Base-by-base conservation (phyloP, 1,140 invertebrate genomes). In the Drosophila sulfurigaster region DNA sequence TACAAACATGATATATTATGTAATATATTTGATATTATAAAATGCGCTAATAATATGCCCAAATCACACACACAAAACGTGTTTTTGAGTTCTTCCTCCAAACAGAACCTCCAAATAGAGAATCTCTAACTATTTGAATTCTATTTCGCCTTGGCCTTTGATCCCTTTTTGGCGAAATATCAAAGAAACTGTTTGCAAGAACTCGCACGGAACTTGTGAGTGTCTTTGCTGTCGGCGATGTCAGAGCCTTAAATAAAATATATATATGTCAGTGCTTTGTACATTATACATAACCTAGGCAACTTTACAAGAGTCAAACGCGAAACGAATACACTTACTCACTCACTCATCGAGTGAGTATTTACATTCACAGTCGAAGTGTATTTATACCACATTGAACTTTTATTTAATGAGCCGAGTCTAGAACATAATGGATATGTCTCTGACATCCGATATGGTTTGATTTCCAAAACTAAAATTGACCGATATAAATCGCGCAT, bases 11-110 rank as follows among this genome's bases (percentile, higher is more conserved):
- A 48, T 60, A 48, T 49, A 62, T 64, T 41, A 54, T 46, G 41
- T 54, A 45, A 20, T 63, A 20, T 63, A 45, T 52, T 8, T 60
- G 16, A 43, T 60, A 62, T 69, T 63, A 35, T 54, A 54, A 70
- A 63, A 54, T 46, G 7, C 30, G n/a, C 67, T 38, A 58, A 57
- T 67, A 67, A 58, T 38, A 58, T 35, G 43, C 7, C n/a, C 6
- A 46, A 57, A 11, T 35, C 2, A 2, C 6, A 32, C 6, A 20
- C 20, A 25, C 20, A 25, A 25, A 25, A 3, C n/a, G 13, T 11
- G n/a, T 51, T 25, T 25, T 25, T 25, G 0, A 25, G 20, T 25
- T 25, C 20, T 25, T 51, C 15, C 16, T 6, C 32, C n/a, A 20
- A 7, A n/a, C 16, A 25, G 25, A 41, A 16, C 11, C 15, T 25